Evolutionary conservation across 2,888 invertebrate genomes (phyloP), one percentile per base, ranked within the genome.

Genomic region (Diplolepis rosae): DNA sequence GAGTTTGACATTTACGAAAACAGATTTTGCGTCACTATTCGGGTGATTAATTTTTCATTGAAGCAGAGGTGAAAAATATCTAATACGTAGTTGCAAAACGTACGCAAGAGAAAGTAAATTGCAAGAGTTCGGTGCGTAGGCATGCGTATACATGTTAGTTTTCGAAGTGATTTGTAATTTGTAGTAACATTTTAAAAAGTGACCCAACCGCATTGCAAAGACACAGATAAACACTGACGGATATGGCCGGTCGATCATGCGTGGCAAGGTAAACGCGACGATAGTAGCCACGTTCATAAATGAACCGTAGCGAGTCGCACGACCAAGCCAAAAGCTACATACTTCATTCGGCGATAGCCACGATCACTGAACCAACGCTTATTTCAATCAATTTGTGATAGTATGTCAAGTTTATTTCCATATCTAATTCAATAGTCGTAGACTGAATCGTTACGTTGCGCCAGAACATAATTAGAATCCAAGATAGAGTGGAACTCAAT

Each of bases 161-260:
- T 56, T 56, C 56, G 35, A 56, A 56, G 35, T 35, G 56, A 56
- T 56, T 56, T 56, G 56, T 56, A 56, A 56, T 56, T 56, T 56
- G 56, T 56, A 56, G 56, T 35, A 56, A 54, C 54, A 9, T 30
- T 54, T 30, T n/a, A n/a, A 54, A 54, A 54, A 54, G 54, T 30
- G 54, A 54, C 54, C 54, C 15, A 54, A 35, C 56, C 35, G 32
- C 56, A 56, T 56, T 56, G 54, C 54, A 56, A 56, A 56, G 56
- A 56, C 32, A 56, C 56, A 56, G 56, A 56, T 56, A 56, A 56
- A 56, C 35, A 56, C 2, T 24, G 56, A 56, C 56, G 52, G 52
- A 52, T 52, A 52, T 52, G 52, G 52, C 28, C 52, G 22, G 56
- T 32, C 32, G 35, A 56, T 56, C 56, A 56, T 56, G 56, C 56